phyloP scores from a whole-genome alignment of 2,797 vertebrate genomes.

The Peromyscus attwateri region DNA sequence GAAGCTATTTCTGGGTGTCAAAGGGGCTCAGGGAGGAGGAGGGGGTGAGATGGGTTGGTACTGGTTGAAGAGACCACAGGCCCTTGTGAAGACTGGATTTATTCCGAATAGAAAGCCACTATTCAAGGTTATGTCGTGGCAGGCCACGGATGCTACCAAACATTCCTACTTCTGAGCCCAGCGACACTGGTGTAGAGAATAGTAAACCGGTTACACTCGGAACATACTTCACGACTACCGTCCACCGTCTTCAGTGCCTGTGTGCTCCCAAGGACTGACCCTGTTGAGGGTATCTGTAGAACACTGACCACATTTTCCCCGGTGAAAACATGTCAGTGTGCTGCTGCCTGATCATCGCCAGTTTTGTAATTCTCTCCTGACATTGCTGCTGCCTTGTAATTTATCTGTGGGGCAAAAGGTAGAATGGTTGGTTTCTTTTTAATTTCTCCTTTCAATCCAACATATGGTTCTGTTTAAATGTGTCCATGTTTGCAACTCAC shows the following conservation, averaged over 20 bases:
- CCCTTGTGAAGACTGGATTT: too few species aligned
- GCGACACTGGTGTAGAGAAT: conserved; percentile 77
- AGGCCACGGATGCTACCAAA: conserved; percentile 51
- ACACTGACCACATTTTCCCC: conserved; percentile 61
- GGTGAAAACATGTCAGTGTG: conserved; percentile 69
- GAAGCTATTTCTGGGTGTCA: neutral
- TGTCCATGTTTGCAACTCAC: conserved; percentile 89
- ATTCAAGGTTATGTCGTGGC: conserved; percentile 37
- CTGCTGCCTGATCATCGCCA: conserved; percentile 60
- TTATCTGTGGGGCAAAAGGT: conserved; percentile 85
- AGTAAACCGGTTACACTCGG: conserved; percentile 75
- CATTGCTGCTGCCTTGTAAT: conserved; percentile 79
- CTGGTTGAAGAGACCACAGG: neutral
- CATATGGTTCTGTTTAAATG: conserved; percentile 90
- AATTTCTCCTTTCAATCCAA: conserved; percentile 82
- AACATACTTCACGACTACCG: conserved; percentile 76
- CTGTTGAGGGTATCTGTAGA: conserved; percentile 40
- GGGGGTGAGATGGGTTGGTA: rapidly evolving
- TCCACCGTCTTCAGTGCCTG: conserved; percentile 60
- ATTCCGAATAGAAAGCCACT: neutral
- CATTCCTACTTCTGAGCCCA: neutral
- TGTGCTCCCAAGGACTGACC: conserved; percentile 70
- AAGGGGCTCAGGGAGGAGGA: neutral
- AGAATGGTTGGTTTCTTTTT: conserved; percentile 81
- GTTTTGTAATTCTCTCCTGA: conserved; percentile 76